A percentile compares a stretch with the other conserved stretches of the same genome.
These are phyloP conservation scores for Pogonocherus hispidulus DNA, from an alignment of 2,888 invertebrate species.

Conservation along the genomic window DNA sequence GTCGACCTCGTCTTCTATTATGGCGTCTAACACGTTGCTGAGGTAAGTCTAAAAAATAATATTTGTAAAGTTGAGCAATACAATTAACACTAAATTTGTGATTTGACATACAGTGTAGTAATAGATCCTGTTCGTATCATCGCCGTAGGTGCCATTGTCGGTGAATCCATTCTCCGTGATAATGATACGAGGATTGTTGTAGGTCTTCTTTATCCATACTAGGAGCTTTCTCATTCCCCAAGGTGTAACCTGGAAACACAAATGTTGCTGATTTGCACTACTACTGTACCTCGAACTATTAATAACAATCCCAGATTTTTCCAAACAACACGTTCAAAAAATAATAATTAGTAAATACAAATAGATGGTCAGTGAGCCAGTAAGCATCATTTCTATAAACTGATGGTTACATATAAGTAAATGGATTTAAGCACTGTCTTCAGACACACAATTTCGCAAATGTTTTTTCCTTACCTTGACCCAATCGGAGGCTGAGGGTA, in stretches of 20 bases:
- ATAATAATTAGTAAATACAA: neutral
- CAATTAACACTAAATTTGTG: neutral
- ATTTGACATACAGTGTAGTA: constrained; percentile 15
- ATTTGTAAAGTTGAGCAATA: neutral
- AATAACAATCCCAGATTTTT: too few relatives aligned
- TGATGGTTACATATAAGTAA: too few relatives aligned
- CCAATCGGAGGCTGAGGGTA: constrained; percentile 64
- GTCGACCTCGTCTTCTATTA: constrained; percentile 72
- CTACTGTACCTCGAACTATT: too few relatives aligned
- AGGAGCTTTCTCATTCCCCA: constrained; percentile 74
- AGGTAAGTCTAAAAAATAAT: constrained; percentile 40
- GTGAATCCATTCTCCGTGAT: constrained; percentile 74
- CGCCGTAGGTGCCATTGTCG: constrained; percentile 68
- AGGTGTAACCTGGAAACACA: constrained; percentile 68
- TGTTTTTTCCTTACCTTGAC: constrained; percentile 15
- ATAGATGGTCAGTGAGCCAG: neutral
- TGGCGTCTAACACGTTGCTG: constrained; percentile 59
- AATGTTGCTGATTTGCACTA: too few relatives aligned
- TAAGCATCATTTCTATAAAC: constrained; percentile 1
- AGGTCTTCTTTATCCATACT: constrained; percentile 66
- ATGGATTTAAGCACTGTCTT: too few relatives aligned
- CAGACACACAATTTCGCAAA: too few relatives aligned
- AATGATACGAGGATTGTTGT: constrained; percentile 70
- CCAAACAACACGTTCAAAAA: too few relatives aligned
- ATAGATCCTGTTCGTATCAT: constrained; percentile 59